Evolutionary conservation across 2,888 invertebrate species (phyloP), one percentile per base, ranked within the genome.

Genomic region (Ferrisia virgata): DNA sequence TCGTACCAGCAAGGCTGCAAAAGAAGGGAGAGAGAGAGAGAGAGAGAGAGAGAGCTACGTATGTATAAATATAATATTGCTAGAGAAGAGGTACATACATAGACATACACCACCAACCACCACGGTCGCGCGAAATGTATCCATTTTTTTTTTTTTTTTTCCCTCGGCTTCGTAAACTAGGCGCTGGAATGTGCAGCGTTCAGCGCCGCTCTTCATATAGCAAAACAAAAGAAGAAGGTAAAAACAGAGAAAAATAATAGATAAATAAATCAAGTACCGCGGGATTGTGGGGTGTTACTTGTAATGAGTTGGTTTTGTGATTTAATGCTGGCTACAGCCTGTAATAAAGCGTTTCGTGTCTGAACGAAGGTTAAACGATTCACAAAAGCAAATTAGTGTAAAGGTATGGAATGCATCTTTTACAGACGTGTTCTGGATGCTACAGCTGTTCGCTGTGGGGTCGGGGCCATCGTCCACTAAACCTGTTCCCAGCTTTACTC

Each of bases 401-500:
- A 76, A 76, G 72, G 72, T 76, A 76, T 76, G 72, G 72, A 76
- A 76, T 76, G 72, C 72, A 76, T 76, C 36, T 76, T 76, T 33
- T 31, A 80, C 31, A 80, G 53, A 53, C 53, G 47, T 53, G 28
- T n/a, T 80, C 80, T 28, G 33, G 28, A 43, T 18, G 53, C 11
- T 80, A 80, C 79, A 79, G 79, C 53, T 80, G 80, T 47, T 43
- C 47, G 79, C 36, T 80, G 80, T 80, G 47, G 47, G 80, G 80
- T 80, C 80, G 80, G 47, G 72, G 80, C 80, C 47, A 47, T 80
- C 80, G 80, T 80, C 80, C 80, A 53, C 47, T 11, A 79, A 79
- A 80, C 80, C 80, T 47, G 80, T 80, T 80, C 53, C 53, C n/a
- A 80, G 53, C 43, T 79, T 79, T 79, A 80, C 47, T 80, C 80